Percentiles rank a stretch among this genome's conserved stretches.
These are phyloP conservation scores for Eciton burchellii DNA, from an alignment of 1,140 invertebrate genomes.

Conservation along the genomic window DNA sequence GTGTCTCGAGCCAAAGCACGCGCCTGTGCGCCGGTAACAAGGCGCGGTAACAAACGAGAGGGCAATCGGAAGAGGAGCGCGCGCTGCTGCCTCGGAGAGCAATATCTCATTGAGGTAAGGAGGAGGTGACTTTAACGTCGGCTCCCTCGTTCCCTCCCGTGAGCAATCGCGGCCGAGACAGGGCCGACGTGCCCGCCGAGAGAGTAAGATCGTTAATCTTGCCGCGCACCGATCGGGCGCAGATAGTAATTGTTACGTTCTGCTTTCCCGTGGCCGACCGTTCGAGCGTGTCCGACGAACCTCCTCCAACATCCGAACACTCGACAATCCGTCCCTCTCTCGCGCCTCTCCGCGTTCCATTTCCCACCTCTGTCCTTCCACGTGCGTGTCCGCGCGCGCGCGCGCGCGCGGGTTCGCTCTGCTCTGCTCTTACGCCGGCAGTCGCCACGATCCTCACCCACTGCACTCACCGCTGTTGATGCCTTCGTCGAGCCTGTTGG, in stretches of 20 bases:
- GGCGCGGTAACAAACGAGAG: constrained; percentile 31
- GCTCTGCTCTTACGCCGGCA: constrained; percentile 65
- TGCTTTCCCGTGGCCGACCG: constrained; percentile 82
- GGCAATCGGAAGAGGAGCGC: constrained; percentile 38
- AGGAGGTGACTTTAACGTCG: constrained; percentile 85
- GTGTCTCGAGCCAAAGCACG: constrained; percentile 20
- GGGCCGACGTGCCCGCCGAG: constrained; percentile 80
- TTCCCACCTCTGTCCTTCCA: constrained; percentile 42
- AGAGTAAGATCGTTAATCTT: constrained; percentile 86
- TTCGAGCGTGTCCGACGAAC: constrained; percentile 67
- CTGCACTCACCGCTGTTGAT: constrained; percentile 77
- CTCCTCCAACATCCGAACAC: constrained; percentile 11
- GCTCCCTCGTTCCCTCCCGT: constrained; percentile 77
- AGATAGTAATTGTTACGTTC: constrained; percentile 86
- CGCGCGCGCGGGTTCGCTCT: constrained; percentile 39
- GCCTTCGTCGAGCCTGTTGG: constrained; percentile 80
- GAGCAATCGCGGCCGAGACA: constrained; percentile 82
- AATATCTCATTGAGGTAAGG: constrained; percentile 83
- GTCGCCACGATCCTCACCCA: constrained; percentile 74
- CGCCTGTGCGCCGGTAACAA: neutral
- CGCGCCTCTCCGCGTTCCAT: constrained; percentile 43
- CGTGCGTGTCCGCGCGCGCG: constrained; percentile 29
- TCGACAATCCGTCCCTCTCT: constrained; percentile 14
- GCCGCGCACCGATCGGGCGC: constrained; percentile 84
- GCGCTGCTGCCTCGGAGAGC: constrained; percentile 62